A percentile compares a stretch with the other conserved stretches of the same genome.
Conservation (phyloP, 1,140 invertebrate species). For the Rhynchophorus ferrugineus region DNA sequence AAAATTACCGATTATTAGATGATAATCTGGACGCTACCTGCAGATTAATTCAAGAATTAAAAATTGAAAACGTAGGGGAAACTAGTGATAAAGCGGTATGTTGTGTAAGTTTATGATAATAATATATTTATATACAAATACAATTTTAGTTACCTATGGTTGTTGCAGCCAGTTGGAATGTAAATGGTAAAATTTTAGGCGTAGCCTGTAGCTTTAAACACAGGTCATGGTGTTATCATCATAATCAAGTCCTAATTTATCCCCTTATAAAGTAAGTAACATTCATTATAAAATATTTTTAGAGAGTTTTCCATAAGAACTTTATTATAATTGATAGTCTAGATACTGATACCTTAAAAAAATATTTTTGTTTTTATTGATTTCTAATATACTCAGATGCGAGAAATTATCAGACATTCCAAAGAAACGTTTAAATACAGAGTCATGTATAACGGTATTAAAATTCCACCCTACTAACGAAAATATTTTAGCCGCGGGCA, state of each 20-base stretch:
- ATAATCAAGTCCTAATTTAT: conserved; percentile 27
- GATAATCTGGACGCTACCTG: conserved; percentile 19
- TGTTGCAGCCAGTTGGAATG: conserved; percentile 32
- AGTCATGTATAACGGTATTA: conserved; percentile 30
- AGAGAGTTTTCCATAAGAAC: no score
- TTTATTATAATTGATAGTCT: no score
- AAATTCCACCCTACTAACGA: conserved; percentile 32
- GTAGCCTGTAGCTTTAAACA: conserved; percentile 31
- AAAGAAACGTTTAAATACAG: conserved; percentile 26
- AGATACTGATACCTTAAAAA: background rate
- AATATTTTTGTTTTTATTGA: background rate
- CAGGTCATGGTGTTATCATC: conserved; percentile 36
- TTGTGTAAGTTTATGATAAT: background rate
- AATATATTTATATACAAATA: background rate
- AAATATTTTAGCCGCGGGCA: conserved; percentile 31
- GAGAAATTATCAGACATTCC: conserved; percentile 27
- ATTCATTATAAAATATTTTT: background rate
- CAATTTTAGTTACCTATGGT: conserved; percentile 12
- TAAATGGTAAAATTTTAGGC: conserved; percentile 32
- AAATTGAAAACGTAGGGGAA: conserved; percentile 17
- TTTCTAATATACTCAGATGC: conserved; percentile 21
- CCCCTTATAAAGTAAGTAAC: conserved; percentile 14
- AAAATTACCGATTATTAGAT: conserved; percentile 25
- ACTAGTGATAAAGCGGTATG: conserved; percentile 16
- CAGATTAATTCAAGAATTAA: conserved; percentile 26